Evolutionary conservation across 2,888 invertebrate genomes (phyloP).

Genomic region (Pseudococcus viburni): DNA sequence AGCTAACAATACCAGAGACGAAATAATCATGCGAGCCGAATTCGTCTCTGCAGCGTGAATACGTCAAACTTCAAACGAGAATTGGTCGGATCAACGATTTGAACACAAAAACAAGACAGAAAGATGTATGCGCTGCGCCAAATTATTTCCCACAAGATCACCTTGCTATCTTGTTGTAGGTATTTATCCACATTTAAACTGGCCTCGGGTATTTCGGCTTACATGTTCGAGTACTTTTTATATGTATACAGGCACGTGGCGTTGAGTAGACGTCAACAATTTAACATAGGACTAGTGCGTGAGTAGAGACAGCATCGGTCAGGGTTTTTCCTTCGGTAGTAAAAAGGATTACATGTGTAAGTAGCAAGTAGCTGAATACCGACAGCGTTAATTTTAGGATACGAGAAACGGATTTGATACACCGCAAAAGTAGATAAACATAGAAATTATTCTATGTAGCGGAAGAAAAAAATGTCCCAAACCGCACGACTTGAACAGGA

Average conservation of each 20-base stretch:
- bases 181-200: constrained; percentile 11
- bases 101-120: background rate
- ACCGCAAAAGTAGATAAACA: too few relatives aligned
- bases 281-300: background rate
- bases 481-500: too few relatives aligned
- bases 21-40: background rate
- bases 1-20: background rate
- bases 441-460: too few relatives aligned
- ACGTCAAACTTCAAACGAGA: background rate
- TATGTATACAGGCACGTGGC: background rate
- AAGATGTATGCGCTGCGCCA: background rate
- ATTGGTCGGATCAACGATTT: constrained; percentile 1
- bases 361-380: too few relatives aligned
- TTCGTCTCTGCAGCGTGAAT: background rate
- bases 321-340: background rate
- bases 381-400: too few relatives aligned
- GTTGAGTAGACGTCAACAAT: background rate
- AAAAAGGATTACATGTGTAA: background rate
- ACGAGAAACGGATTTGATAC: too few relatives aligned
- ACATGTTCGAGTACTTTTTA: background rate
- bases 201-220: background rate
- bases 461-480: too few relatives aligned
- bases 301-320: background rate
- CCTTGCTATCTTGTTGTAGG: constrained; percentile 3
- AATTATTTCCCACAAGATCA: constrained; percentile 32